Conservation (phyloP, 2,113 vertebrate species). For the Onychostoma macrolepis region DNA sequence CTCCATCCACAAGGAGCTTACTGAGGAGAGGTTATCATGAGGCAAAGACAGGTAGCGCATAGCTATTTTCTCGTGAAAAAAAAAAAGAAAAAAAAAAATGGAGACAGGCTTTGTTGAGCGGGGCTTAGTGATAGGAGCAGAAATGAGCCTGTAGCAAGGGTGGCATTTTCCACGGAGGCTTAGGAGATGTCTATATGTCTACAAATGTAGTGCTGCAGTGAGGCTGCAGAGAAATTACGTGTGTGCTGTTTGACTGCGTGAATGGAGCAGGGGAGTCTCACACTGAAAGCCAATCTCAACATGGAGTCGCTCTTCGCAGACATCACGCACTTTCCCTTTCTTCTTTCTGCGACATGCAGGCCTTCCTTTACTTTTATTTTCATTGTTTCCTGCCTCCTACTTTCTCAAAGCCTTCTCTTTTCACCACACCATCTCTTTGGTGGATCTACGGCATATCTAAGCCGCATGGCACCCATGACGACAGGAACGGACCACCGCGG, state of each 20-base stretch:
- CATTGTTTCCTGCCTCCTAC: constrained; percentile 49
- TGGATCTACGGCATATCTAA: constrained; percentile 13
- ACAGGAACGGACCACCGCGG: constrained; percentile 44
- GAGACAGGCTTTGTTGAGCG: constrained; percentile 6
- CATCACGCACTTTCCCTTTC: constrained; percentile 46
- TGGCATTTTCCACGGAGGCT: constrained; percentile 31
- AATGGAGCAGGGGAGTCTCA: constrained; percentile 36
- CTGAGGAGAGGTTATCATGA: constrained; percentile 39
- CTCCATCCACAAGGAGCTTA: constrained; percentile 55
- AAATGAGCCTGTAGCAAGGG: constrained; percentile 12
- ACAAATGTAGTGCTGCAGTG: constrained; percentile 50
- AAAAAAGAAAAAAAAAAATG: constrained; percentile 57
- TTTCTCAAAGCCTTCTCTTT: constrained; percentile 6
- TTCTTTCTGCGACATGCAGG: background rate
- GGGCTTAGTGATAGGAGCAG: constrained; percentile 21
- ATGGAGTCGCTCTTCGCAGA: constrained; percentile 48
- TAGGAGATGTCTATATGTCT: constrained; percentile 53
- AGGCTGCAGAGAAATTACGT: constrained; percentile 37
- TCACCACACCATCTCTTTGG: background rate
- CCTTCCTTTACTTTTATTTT: constrained; percentile 26
- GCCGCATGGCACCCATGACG: constrained; percentile 12
- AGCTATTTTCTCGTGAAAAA: constrained; percentile 53
- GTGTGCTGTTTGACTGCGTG: constrained; percentile 17
- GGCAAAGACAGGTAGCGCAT: constrained; percentile 47
- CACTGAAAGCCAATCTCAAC: constrained; percentile 36